Evolutionary conservation across 2,888 invertebrate species (phyloP), one percentile per base, ranked within the genome.

Genomic region (Drosophila nr. perissopoda): DNA sequence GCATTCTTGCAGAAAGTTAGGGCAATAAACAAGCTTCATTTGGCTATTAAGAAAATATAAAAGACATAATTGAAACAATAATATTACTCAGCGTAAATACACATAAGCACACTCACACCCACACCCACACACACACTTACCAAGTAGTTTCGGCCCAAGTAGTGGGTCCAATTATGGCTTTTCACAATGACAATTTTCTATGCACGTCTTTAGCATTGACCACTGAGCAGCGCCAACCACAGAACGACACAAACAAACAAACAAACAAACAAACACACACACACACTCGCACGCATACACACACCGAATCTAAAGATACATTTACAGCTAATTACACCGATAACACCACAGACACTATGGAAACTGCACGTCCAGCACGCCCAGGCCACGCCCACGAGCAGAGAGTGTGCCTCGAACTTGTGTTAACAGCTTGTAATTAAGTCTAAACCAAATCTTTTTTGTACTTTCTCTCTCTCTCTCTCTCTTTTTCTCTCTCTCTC

Each of bases 311-410:
- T 11, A 7, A 40, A 52, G 33, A 31, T 53, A 68, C 67, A 66
- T 34, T 76, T 62, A 59, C 59, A 74, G 62, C 54, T 38, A 67
- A 21, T 33, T 36, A 64, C 31, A 62, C 48, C 60, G 36, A 71
- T 57, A 69, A 45, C 38, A 69, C 61, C 34, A 59, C 54, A 45
- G 49, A 70, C 51, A 64, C 78, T 63, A 52, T 56, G 71, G 63
- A 77, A 75, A 79, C 73, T 79, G 86, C 86, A 82, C 81, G 73
- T 69, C 60, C 72, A 80, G 80, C 76, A 73, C 80, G 71, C 63
- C 80, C 65, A 63, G 53, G 61, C 59, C 67, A 65, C 71, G 73
- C 68, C 69, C 75, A 66, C 58, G 53, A 42, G 58, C 64, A 61
- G 61, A 65, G 82, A 77, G 73, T 66, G 82, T 62, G 79, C 82